Conservation (phyloP, 2,888 invertebrate genomes). For the Papilio gigon region DNA sequence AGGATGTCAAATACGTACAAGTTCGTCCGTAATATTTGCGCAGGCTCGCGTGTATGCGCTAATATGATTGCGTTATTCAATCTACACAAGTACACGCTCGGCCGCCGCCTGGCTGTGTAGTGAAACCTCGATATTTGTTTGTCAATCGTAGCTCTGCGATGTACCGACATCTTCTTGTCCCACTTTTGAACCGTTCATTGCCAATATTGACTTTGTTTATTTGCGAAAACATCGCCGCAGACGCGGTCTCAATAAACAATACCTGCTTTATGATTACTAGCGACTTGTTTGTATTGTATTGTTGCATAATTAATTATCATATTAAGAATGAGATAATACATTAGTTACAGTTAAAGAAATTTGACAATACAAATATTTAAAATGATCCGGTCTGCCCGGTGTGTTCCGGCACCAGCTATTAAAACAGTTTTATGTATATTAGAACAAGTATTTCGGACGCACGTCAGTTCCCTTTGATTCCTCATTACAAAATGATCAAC, state of each 20-base stretch:
- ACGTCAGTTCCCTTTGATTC: background rate
- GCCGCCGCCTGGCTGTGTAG: too few species aligned
- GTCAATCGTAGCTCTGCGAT: background rate
- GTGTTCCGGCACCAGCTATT: too few species aligned
- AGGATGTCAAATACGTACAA: background rate
- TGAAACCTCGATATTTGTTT: background rate
- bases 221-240: conserved; percentile 1
- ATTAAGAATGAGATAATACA: background rate
- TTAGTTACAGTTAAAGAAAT: too few species aligned
- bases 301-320: background rate
- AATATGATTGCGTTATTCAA: background rate
- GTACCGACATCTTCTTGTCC: conserved; percentile 1
- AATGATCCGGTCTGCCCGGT: too few species aligned
- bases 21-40: background rate
- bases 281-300: background rate
- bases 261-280: background rate
- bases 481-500: background rate
- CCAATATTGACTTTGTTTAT: conserved; percentile 14
- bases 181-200: conserved; percentile 12
- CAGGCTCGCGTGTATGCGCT: background rate
- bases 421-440: too few species aligned
- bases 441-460: too few species aligned
- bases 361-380: too few species aligned
- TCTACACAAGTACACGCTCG: background rate
- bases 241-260: background rate